Evolutionary conservation across 64 coral and sea anemone genomes (phyloP), one percentile per base, ranked within the genome.

Genomic region (Montipora efflorescens): DNA sequence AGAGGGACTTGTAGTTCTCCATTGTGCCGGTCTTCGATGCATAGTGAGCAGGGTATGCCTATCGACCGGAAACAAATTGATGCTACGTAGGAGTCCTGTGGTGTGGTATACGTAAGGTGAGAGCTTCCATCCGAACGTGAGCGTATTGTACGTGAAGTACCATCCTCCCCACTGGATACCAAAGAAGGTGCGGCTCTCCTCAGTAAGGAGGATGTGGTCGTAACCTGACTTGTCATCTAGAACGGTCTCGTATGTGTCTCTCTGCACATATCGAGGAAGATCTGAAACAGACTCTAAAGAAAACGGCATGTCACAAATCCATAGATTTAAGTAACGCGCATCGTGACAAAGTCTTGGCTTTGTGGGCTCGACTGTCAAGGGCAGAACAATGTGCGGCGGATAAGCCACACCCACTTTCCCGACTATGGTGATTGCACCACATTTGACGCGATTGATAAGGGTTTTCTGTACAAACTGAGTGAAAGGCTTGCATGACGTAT

Each of bases 81-180:
- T 18, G 91, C 91, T 58, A 93, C 25, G 25, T 25, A 25, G 7
- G 13, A 87, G 72, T 36, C 91, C 91, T 50, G 81, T 87, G 2
- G 61, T 64, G 48, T 93, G 91, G 18, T 93, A 93, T 9, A 93
- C 19, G n/a, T 77, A 93, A 10, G 81, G 91, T 46, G 80, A 93
- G 18, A 93, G 59, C 22, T 93, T 86, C 91, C 91, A 93, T 23
- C 91, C 91, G 47, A 93, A 93, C 4, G 71, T 68, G 25, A 93
- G 20, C 2, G 91, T 77, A 66, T 93, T 93, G 66, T 93, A 93
- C 12, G 68, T 66, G 58, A 93, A 93, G 15, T 77, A 86, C 91
- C 91, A 93, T 5, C 81, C 91, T 14, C 80, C 91, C 91, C 91
- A 93, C 71, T 93, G 81, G 23, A 93, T 87, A 67, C 91, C 91